Base-by-base conservation (phyloP, 2,113 vertebrate species). In the Notothenia coriiceps region DNA sequence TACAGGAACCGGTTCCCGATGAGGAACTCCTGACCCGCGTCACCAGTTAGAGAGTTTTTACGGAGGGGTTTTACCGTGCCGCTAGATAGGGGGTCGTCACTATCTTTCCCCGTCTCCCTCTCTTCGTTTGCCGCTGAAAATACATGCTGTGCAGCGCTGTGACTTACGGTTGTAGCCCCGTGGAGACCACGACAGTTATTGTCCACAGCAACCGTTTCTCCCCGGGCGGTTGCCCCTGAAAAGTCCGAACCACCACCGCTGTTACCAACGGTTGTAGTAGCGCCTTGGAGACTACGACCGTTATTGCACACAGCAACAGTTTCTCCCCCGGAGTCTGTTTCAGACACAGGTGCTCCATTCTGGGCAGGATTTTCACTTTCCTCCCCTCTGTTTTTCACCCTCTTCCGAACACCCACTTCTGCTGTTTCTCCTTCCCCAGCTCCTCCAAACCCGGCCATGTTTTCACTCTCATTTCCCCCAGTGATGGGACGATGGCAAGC, bases 11-110 rank as follows among this genome's bases (percentile, higher is more conserved):
- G 94, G 94, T 96, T 98, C 62, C 94, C 87, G 84, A 96, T 96
- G 25, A 92, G 65, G 92, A 97, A 96, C 93, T 96, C 94, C 83
- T 96, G 96, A 1, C 95, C 95, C 15, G 67, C 87, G 55, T 97
- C 97, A 10, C 92, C 96, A 0, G 97, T 98, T 7, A 99, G 95
- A 0, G 98, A 99, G 93, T 99, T 99, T 74, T 93, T 97, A 2
- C 98, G 97, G 56, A 93, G 94, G 6, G 92, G 92, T 59, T 94
- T 94, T 22, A 94, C 70, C 6, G 79, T 84, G 74, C 78, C 74
- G 64, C 56, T 60, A 7, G 3, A 47, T 0, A 33, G 43, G 2
- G 54, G 47, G 22, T 10, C 59, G 71, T 70, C 2, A 5, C 25
- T 20, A 2, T 54, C 33, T 20, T 35, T 5, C 15, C 50, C 29